These are phyloP conservation scores for Microchirus variegatus DNA, from an alignment of 2,797 vertebrate genomes.

Conservation along the genomic window DNA sequence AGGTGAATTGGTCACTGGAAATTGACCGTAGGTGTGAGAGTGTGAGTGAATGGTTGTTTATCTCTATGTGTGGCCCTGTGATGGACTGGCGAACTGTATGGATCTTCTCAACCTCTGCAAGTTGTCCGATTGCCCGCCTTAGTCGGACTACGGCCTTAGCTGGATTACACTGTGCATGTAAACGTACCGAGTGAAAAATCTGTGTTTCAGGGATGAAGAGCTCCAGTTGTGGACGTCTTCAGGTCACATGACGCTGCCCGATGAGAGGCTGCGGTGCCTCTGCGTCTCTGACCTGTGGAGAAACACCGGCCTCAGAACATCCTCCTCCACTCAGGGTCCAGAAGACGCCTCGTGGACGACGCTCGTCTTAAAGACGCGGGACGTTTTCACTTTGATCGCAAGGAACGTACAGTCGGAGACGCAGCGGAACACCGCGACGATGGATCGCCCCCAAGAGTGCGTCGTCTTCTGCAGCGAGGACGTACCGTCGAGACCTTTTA, in stretches of 20 bases:
- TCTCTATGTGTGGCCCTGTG: no score
- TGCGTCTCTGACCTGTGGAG: slow-evolving; percentile 84
- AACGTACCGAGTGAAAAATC: slow-evolving; percentile 8
- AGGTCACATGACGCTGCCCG: slow-evolving; percentile 78
- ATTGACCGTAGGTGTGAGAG: no score
- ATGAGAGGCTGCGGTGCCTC: slow-evolving; percentile 82
- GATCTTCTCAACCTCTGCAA: no score
- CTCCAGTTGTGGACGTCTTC: slow-evolving; percentile 83
- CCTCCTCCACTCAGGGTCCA: not conserved
- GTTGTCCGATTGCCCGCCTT: no score
- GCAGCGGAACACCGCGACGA: slow-evolving; percentile 68
- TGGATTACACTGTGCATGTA: not conserved
- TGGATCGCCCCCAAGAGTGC: slow-evolving; percentile 1
- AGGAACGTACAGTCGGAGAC: slow-evolving; percentile 31
- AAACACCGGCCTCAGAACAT: slow-evolving; percentile 64
- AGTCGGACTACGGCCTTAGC: no score
- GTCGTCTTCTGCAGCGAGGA: slow-evolving; percentile 55
- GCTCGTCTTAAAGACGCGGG: slow-evolving; percentile 9
- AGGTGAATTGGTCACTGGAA: no score
- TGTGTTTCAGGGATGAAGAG: slow-evolving; percentile 82
- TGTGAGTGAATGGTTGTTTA: no score
- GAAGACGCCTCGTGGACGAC: slow-evolving; percentile 15
- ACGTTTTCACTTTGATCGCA: slow-evolving; percentile 31
- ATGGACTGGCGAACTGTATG: no score
- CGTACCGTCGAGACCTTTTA: slow-evolving; percentile 62